Evolutionary conservation across 1,140 invertebrate genomes (phyloP).

Genomic region (Heliconius eleuchia): DNA sequence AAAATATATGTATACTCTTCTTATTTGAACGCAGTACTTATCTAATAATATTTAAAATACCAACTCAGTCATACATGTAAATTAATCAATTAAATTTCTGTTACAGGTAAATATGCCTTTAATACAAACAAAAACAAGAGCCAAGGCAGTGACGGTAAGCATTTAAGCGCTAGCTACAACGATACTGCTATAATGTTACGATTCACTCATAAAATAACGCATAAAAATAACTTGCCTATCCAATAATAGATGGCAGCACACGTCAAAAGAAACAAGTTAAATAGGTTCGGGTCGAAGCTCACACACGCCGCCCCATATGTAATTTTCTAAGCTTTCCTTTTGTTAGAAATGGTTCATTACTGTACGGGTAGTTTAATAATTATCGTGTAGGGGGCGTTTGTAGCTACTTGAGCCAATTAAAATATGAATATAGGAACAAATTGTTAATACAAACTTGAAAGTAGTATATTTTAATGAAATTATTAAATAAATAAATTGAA

Average conservation of each 20-base stretch:
- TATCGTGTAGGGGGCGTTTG: slow-evolving; percentile 68
- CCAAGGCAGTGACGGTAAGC: slow-evolving; percentile 24
- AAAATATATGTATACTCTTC: no score
- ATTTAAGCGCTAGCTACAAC: slow-evolving; percentile 24
- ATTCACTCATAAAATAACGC: slow-evolving; percentile 50
- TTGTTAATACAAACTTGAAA: no score
- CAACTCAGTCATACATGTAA: neutral
- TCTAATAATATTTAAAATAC: no score
- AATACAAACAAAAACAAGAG: neutral
- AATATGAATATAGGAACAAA: no score
- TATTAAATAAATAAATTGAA: no score
- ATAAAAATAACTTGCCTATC: slow-evolving; percentile 60
- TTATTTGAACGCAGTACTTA: no score
- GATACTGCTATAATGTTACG: slow-evolving; percentile 35
- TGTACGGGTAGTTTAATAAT: slow-evolving; percentile 60
- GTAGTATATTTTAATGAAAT: no score
- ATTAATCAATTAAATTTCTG: slow-evolving; percentile 21
- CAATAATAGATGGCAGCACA: slow-evolving; percentile 67
- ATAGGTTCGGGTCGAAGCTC: slow-evolving; percentile 41
- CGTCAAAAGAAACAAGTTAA: neutral
- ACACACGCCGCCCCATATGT: slow-evolving; percentile 53
- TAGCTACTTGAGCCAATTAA: neutral
- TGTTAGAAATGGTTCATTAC: slow-evolving; percentile 55
- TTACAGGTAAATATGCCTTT: slow-evolving; percentile 34
- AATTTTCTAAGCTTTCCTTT: slow-evolving; percentile 66